Percentiles rank a stretch among this genome's conserved stretches.
These are phyloP conservation scores for Eulimnadia texana DNA, from an alignment of 1,140 invertebrate species.

Conservation along the genomic window DNA sequence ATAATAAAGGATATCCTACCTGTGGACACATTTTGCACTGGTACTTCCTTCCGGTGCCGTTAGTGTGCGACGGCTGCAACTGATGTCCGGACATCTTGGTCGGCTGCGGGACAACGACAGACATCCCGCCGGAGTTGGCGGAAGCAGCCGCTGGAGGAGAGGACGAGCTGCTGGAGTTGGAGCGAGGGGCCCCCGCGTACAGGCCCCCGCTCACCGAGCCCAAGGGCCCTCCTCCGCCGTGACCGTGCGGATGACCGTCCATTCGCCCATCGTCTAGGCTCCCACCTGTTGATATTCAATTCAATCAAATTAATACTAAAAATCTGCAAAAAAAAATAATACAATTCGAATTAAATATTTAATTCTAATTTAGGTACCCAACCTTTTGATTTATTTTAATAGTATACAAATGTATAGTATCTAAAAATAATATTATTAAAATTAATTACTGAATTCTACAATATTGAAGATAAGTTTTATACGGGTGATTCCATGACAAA, in stretches of 20 bases:
- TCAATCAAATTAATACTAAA: not conserved
- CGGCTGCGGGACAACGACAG: not conserved
- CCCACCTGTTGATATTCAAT: not conserved
- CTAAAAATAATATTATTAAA: too few species aligned
- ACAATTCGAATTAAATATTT: not conserved
- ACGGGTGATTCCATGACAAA: too few species aligned
- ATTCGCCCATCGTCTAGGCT: constrained; percentile 11
- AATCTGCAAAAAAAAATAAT: not conserved
- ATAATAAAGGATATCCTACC: constrained; percentile 43
- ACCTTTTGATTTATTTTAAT: too few species aligned
- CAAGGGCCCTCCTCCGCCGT: constrained; percentile 15
- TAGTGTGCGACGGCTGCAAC: constrained; percentile 20
- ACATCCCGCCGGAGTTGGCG: constrained; percentile 28
- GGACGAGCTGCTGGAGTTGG: constrained; percentile 29
- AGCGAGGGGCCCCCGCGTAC: constrained; percentile 6
- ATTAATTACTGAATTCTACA: too few species aligned
- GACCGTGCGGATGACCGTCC: constrained; percentile 10
- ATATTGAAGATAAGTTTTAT: too few species aligned
- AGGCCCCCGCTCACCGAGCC: not conserved
- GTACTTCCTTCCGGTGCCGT: constrained; percentile 50
- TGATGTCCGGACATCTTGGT: constrained; percentile 15
- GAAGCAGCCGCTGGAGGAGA: constrained; percentile 67
- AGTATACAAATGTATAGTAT: too few species aligned
- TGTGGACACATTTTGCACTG: constrained; percentile 98
- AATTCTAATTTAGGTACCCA: too few species aligned